A percentile compares a stretch with the other conserved stretches of the same genome.
Evolutionary conservation across 2,888 invertebrate genomes (phyloP).

Genomic region (Girardia tigrina): DNA sequence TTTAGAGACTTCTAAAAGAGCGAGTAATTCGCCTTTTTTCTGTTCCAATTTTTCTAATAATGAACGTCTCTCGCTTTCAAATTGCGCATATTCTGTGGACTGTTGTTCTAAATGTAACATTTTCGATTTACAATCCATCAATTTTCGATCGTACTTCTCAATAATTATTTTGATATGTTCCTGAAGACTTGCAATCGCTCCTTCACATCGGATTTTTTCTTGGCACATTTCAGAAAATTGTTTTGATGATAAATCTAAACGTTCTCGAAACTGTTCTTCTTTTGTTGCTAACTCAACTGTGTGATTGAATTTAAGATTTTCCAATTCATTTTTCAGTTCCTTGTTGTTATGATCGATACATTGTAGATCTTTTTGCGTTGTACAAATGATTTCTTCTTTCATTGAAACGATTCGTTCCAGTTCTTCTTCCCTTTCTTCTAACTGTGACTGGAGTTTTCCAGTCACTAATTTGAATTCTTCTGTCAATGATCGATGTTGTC

Average conservation of each 20-base stretch:
- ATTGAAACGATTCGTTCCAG: neutral
- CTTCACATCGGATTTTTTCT: neutral
- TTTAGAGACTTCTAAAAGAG: neutral
- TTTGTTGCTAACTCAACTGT: neutral
- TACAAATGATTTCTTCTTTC: neutral
- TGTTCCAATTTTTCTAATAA: neutral
- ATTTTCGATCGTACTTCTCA: neutral
- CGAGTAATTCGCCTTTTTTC: neutral
- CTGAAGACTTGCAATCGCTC: neutral
- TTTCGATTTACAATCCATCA: neutral
- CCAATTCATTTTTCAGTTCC: neutral
- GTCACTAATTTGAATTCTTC: neutral
- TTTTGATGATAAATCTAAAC: neutral
- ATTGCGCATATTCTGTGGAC: neutral
- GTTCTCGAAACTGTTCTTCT: constrained; percentile 7
- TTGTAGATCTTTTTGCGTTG: neutral
- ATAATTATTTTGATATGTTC: neutral
- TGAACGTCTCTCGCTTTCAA: neutral
- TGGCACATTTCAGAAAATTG: constrained; percentile 7
- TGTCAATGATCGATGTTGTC: neutral
- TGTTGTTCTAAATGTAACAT: neutral
- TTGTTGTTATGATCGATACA: neutral
- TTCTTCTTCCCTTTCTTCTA: neutral
- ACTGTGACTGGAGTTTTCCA: neutral
- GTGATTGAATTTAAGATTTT: constrained; percentile 16